phyloP scores from a whole-genome alignment of 2,113 vertebrate species.

The Apistogramma diplotaenia region DNA sequence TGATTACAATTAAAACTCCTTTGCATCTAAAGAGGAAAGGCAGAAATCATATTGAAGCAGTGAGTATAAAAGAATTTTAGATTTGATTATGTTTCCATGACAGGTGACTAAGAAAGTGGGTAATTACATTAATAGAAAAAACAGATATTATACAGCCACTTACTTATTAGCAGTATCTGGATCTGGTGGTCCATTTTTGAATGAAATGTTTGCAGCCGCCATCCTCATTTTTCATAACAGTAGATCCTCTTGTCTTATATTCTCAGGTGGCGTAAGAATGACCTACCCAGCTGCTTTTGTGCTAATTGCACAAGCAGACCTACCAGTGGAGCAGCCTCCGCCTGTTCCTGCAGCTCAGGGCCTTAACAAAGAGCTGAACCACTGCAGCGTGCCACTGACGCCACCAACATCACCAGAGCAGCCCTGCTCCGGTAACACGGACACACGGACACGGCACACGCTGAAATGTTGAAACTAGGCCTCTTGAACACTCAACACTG shows the following conservation, averaged over 20 bases:
- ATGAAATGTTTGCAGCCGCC: neutral
- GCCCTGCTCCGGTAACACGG: conserved; percentile 79
- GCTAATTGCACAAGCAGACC: conserved; percentile 92
- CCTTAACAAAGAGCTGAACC: conserved; percentile 85
- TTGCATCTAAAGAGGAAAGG: conserved; percentile 20
- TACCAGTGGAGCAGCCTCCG: conserved; percentile 84
- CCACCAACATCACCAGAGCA: conserved; percentile 96
- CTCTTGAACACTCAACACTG: neutral
- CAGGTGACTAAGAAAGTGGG: neutral
- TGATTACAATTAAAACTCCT: conserved; percentile 58
- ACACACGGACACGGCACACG: neutral
- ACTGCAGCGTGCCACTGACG: conserved; percentile 92
- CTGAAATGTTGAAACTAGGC: neutral
- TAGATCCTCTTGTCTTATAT: neutral
- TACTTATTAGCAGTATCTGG: neutral
- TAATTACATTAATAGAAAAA: neutral
- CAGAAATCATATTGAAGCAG: neutral
- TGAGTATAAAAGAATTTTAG: neutral
- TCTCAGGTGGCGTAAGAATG: conserved; percentile 93
- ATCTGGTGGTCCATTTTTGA: neutral
- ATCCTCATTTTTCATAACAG: neutral
- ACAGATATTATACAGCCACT: neutral
- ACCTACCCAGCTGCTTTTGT: conserved; percentile 96
- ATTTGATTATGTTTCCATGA: conserved; percentile 19
- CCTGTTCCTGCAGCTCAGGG: conserved; percentile 78